Evolutionary conservation across 2,113 vertebrate species (phyloP), one percentile per base, ranked within the genome.

Genomic region (Propithecus coquereli): DNA sequence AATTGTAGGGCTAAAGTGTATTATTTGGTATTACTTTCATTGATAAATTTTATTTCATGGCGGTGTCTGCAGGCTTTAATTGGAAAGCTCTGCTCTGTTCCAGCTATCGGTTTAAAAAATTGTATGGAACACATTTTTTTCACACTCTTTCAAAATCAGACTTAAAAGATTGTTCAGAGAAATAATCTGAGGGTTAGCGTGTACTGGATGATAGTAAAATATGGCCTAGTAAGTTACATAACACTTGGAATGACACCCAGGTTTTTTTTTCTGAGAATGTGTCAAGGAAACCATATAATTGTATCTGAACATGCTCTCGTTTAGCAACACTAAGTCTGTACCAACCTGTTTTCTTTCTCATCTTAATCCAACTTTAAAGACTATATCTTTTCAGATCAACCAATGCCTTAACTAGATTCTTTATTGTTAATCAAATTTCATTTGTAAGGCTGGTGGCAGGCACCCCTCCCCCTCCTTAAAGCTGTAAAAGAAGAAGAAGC

Each of bases 331-430:
- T 71, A 37, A 90, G 37, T 88, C 70, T 94, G 11, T 32, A 59
- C 23, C 81, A 96, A 66, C 18, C 16, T 90, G 74, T 70, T 95
- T 95, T 59, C 50, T 81, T 93, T 82, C 45, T 77, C 52, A 89
- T 95, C 74, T 89, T 77, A 87, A 66, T 77, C 50, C 17, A 8
- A 37, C 65, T 92, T 65, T 68, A 50, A 59, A 95, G 87, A 63
- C 16, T 7, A 0, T 74, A 40, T 86, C 79, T 93, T 37, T 94
- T 95, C 8, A 66, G 59, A 88, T 81, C n/a, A 85, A 54, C 25
- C 50, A 50, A 9, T 94, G 47, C 17, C 47, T 79, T 82, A 25
- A 63, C n/a, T 20, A 25, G 37, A 66, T 57, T 57, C 18, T 73
- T 54, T 22, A 43, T 70, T 14, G 13, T 91, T 45, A 18, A 73